Evolutionary conservation across 2,113 vertebrate genomes (phyloP).

Genomic region (Sphaerodactylus townsendi): DNA sequence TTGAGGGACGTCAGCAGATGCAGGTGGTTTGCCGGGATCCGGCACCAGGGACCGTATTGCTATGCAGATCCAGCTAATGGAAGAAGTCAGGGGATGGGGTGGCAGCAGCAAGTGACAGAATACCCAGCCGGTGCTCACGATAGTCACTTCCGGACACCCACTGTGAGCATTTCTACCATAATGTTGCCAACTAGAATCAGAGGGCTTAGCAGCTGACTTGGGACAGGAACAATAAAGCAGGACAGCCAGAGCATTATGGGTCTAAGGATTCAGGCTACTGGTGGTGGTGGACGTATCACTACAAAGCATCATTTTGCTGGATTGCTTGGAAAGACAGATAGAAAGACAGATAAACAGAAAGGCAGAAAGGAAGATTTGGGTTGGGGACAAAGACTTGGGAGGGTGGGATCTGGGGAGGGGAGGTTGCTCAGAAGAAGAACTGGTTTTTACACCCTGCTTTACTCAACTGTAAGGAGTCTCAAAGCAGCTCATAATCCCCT

Average conservation of each 20-base stretch:
- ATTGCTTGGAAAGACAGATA: too few species aligned
- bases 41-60: background rate
- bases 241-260: background rate
- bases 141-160: background rate
- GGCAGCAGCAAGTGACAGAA: background rate
- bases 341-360: too few species aligned
- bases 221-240: background rate
- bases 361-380: too few species aligned
- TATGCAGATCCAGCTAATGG: background rate
- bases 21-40: conserved; percentile 7
- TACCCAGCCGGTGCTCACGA: background rate
- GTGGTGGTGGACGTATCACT: background rate
- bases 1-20: conserved; percentile 11
- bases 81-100: background rate
- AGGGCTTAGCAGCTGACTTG: background rate
- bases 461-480: too few species aligned
- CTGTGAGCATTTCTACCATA: background rate
- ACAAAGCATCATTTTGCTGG: too few species aligned
- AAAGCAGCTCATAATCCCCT: too few species aligned
- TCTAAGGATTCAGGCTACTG: background rate
- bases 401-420: too few species aligned
- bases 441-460: too few species aligned
- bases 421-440: too few species aligned
- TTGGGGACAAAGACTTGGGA: too few species aligned
- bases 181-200: background rate